Conservation (phyloP, 2,797 vertebrate genomes). For the Falco peregrinus region DNA sequence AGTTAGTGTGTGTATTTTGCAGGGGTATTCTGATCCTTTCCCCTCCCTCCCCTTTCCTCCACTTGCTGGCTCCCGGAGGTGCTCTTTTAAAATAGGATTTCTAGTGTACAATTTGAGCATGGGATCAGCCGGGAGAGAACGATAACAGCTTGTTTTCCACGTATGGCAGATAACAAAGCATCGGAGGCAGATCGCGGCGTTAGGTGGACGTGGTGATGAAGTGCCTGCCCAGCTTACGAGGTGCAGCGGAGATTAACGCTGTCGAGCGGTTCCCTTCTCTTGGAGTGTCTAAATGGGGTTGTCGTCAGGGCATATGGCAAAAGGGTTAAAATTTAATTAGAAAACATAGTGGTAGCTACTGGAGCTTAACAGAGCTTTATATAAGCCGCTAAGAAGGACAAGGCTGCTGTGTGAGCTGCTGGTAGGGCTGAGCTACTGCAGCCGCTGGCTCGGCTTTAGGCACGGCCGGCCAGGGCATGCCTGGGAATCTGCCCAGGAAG, state of each 20-base stretch:
- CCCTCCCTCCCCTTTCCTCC: too few species aligned
- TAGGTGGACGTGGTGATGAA: neutral
- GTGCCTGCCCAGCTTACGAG: neutral
- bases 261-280: neutral
- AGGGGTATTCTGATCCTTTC: neutral
- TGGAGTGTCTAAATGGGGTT: neutral
- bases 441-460: slow-evolving; percentile 76
- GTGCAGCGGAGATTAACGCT: neutral
- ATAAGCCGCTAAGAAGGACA: slow-evolving; percentile 70
- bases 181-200: neutral
- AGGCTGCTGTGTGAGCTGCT: slow-evolving; percentile 71
- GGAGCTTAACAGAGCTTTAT: slow-evolving; percentile 73
- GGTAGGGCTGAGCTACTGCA: slow-evolving; percentile 77
- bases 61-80: neutral
- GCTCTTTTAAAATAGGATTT: neutral
- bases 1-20: neutral
- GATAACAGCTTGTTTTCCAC: slow-evolving; percentile 18
- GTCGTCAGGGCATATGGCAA: neutral
- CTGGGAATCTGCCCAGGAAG: slow-evolving; percentile 84
- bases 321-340: slow-evolving; percentile 69
- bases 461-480: slow-evolving; percentile 74
- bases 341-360: slow-evolving; percentile 22
- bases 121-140: neutral
- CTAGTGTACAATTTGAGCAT: neutral
- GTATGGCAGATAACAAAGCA: neutral